A percentile compares a stretch with the other conserved stretches of the same genome.
Conservation (phyloP, 2,113 vertebrate genomes). For the Dipodomys ordii region DNA sequence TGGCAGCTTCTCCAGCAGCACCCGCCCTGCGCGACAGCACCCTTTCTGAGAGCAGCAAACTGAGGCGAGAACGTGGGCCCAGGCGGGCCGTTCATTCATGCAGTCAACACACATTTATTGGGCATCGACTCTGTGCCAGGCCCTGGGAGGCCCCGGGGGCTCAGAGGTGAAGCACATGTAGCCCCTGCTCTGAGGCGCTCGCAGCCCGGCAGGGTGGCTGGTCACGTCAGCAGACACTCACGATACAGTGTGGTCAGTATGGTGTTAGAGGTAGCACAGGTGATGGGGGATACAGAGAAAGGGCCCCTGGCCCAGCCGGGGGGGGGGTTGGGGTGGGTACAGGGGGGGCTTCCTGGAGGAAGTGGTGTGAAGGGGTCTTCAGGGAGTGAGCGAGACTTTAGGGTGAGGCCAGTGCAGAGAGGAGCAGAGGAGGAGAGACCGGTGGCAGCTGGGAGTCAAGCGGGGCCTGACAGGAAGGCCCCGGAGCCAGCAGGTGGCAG, state of each 20-base stretch:
- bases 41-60: not conserved
- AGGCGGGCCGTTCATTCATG: not conserved
- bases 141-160: not conserved
- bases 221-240: constrained; percentile 58
- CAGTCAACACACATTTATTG: constrained; percentile 78
- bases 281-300: constrained; percentile 58
- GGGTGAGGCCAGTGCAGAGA: not conserved
- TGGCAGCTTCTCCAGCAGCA: not conserved
- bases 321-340: not conserved
- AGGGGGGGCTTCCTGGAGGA: constrained; percentile 55
- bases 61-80: not conserved
- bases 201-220: not conserved
- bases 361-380: not conserved
- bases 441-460: not conserved
- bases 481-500: not conserved
- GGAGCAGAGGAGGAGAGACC: not conserved
- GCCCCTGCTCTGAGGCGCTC: not conserved
- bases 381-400: constrained; percentile 46
- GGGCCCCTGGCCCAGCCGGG: constrained; percentile 62
- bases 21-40: not conserved
- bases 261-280: constrained; percentile 79
- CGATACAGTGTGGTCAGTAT: constrained; percentile 78
- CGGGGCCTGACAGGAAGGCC: not conserved
- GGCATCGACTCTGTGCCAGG: constrained; percentile 45
- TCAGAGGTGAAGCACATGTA: not conserved